Conservation (phyloP, 2,797 vertebrate species). For the Dicrostonyx torquatus region DNA sequence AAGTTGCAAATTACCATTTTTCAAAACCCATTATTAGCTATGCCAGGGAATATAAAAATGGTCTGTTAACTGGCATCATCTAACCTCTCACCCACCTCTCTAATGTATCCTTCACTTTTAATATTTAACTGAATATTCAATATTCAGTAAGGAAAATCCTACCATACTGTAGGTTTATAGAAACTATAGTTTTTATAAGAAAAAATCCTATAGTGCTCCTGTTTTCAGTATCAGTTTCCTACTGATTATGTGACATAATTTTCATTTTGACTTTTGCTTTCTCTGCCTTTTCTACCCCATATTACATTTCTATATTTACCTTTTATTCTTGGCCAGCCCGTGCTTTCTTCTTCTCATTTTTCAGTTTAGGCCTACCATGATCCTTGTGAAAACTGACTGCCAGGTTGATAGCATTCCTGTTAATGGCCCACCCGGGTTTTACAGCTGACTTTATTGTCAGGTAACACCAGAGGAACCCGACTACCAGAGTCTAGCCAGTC, state of each 20-base stretch:
- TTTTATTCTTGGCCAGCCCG: not conserved
- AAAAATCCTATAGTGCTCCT: not conserved
- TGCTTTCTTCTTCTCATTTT: not conserved
- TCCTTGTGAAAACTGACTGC: not conserved
- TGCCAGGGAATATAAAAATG: conserved; percentile 24
- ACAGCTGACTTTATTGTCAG: not conserved
- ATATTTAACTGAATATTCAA: not conserved
- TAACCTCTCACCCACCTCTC: not conserved
- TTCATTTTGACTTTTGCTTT: not conserved
- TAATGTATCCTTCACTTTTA: conserved; percentile 13
- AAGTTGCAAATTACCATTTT: conserved; percentile 33
- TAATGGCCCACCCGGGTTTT: not conserved
- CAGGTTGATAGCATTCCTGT: not conserved
- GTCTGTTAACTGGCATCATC: not conserved
- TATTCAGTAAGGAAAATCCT: not conserved
- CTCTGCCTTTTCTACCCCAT: not conserved
- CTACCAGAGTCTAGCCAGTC: not conserved
- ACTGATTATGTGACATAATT: not conserved
- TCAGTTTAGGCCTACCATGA: not conserved
- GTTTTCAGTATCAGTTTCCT: not conserved
- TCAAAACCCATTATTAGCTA: conserved; percentile 9
- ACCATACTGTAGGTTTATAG: not conserved
- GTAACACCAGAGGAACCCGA: not conserved
- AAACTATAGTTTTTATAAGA: not conserved
- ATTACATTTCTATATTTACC: not conserved